These are phyloP conservation scores for Avahi laniger DNA, from an alignment of 2,797 vertebrate species.

Conservation along the genomic window DNA sequence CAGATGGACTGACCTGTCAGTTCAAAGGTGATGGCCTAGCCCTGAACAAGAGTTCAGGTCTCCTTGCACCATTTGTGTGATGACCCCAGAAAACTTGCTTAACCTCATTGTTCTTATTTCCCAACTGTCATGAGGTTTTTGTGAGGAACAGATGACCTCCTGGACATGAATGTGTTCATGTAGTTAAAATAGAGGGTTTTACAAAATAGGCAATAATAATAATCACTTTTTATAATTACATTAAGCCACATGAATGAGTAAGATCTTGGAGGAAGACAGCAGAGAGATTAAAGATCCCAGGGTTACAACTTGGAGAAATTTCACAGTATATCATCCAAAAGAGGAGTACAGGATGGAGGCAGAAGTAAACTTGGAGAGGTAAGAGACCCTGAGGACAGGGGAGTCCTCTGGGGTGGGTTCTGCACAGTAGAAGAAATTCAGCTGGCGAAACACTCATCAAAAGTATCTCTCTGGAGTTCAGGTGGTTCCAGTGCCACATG, in stretches of 20 bases:
- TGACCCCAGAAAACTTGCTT: neutral
- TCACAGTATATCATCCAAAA: constrained; percentile 41
- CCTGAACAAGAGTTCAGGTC: neutral
- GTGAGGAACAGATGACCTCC: neutral
- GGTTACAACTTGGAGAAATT: constrained; percentile 50
- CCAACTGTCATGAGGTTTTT: constrained; percentile 3
- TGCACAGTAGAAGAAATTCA: neutral
- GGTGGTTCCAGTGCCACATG: neutral
- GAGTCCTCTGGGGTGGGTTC: neutral
- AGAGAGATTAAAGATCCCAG: constrained; percentile 29
- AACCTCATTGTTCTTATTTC: neutral
- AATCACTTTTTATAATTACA: constrained; percentile 39
- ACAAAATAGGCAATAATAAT: neutral
- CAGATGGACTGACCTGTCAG: neutral
- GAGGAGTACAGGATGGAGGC: constrained; percentile 54
- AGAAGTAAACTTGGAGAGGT: constrained; percentile 65
- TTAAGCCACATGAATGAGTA: constrained; percentile 53
- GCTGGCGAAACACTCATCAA: neutral
- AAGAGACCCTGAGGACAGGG: constrained; percentile 5
- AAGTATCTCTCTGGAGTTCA: neutral
- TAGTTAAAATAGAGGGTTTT: neutral
- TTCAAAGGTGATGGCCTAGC: neutral
- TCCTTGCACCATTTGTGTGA: neutral
- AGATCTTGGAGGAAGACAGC: constrained; percentile 56
- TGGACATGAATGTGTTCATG: neutral